Evolutionary conservation across 1,140 invertebrate species (phyloP).

Genomic region (silkworm (Bombyx mori)): DNA sequence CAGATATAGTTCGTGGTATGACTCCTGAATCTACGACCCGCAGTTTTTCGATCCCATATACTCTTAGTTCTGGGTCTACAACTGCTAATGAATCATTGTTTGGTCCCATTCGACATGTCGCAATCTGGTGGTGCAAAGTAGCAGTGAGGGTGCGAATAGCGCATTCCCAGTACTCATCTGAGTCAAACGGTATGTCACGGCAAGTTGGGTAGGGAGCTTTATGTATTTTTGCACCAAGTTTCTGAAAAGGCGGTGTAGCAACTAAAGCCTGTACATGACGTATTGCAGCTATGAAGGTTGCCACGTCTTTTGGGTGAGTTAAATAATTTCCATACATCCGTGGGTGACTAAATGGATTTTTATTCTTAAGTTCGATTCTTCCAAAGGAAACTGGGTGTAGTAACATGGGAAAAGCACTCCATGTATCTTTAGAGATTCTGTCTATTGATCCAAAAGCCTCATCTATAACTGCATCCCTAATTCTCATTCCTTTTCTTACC

Average conservation of each 20-base stretch:
- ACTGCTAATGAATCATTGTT: conserved; percentile 67
- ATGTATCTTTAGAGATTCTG: conserved; percentile 51
- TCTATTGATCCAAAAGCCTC: conserved; percentile 67
- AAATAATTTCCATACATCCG: conserved; percentile 78
- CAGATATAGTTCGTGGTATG: too few species aligned
- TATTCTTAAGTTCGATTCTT: conserved; percentile 69
- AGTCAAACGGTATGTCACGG: conserved; percentile 43
- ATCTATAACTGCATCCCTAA: conserved; percentile 73
- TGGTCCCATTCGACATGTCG: conserved; percentile 79
- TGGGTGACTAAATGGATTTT: conserved; percentile 76
- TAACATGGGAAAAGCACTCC: conserved; percentile 71
- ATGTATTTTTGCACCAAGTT: conserved; percentile 62
- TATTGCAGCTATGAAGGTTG: conserved; percentile 66
- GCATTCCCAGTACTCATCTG: conserved; percentile 75
- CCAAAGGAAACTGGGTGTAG: conserved; percentile 77
- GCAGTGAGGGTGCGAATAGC: conserved; percentile 65
- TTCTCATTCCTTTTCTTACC: conserved; percentile 71
- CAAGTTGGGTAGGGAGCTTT: conserved; percentile 64
- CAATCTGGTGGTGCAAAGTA: conserved; percentile 73
- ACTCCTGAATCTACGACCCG: too few species aligned
- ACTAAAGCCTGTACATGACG: conserved; percentile 56
- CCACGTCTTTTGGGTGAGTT: conserved; percentile 65
- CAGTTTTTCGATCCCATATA: too few species aligned
- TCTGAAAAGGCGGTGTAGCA: conserved; percentile 65
- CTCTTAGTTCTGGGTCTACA: conserved; percentile 41